Percentiles rank a stretch among this genome's conserved stretches.
Evolutionary conservation across 2,113 vertebrate genomes (phyloP).

Genomic region (Tapirus terrestris): DNA sequence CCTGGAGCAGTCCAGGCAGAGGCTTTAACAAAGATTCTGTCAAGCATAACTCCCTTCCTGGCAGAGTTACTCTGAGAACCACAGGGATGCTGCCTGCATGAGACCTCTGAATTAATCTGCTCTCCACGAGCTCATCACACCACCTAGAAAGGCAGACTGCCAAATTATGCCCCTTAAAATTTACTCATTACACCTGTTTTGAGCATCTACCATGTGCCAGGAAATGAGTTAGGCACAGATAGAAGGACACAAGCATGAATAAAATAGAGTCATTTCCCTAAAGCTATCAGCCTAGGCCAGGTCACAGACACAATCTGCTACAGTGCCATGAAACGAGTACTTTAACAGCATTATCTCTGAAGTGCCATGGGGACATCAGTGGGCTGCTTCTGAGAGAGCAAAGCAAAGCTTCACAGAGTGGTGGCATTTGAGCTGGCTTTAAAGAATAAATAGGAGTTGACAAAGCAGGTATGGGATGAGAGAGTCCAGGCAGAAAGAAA

Average conservation of each 20-base stretch:
- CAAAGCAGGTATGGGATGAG: neutral
- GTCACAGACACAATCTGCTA: neutral
- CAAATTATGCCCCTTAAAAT: neutral
- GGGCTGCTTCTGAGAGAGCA: neutral
- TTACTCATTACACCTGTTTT: neutral
- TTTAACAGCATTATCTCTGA: neutral
- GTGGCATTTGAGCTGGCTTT: neutral
- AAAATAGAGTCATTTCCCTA: neutral
- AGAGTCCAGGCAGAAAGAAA: neutral
- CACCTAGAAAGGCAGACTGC: neutral
- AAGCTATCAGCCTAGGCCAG: neutral
- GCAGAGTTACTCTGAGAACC: neutral
- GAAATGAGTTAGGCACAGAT: neutral
- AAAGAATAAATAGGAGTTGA: neutral
- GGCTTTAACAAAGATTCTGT: neutral
- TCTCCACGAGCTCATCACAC: neutral
- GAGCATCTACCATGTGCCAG: neutral
- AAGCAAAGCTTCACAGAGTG: neutral
- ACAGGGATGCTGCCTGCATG: neutral
- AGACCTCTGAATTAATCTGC: neutral
- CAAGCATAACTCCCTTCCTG: neutral
- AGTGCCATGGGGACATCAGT: neutral
- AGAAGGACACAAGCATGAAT: neutral
- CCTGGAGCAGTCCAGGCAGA: neutral
- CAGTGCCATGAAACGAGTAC: neutral